Evolutionary conservation across 2,113 vertebrate genomes (phyloP).

Genomic region (Notothenia rossii): DNA sequence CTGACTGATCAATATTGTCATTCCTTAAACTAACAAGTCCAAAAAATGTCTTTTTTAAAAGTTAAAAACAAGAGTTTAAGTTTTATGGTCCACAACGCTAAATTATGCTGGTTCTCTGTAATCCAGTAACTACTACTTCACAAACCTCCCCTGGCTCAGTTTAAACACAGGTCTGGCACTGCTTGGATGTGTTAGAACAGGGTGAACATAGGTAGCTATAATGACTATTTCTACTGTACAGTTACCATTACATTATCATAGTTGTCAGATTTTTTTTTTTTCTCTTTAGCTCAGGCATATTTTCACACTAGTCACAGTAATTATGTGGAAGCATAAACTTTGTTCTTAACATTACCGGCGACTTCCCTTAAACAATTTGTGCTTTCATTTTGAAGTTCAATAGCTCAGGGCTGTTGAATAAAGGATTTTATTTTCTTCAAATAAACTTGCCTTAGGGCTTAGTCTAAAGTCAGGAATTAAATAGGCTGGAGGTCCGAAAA

Average conservation of each 20-base stretch:
- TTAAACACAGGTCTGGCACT: constrained; percentile 8
- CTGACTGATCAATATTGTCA: too few relatives aligned
- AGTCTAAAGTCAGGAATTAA: background rate
- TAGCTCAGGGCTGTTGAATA: background rate
- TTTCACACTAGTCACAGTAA: background rate
- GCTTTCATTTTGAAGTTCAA: background rate
- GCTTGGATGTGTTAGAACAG: background rate
- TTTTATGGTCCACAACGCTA: background rate
- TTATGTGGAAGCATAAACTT: constrained; percentile 1
- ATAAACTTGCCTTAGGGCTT: background rate
- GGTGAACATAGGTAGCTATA: constrained; percentile 6
- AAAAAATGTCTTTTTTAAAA: background rate
- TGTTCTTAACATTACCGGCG: background rate
- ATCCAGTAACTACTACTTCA: background rate
- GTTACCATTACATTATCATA: background rate
- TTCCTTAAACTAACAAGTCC: too few relatives aligned
- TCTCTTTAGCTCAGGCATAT: background rate
- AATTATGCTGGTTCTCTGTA: background rate
- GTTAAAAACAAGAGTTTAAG: background rate
- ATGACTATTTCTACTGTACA: constrained; percentile 1
- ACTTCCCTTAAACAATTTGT: background rate
- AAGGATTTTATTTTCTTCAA: constrained; percentile 16
- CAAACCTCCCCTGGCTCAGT: background rate
- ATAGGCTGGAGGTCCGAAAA: background rate
- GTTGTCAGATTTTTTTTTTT: background rate